Evolutionary conservation across 2,113 vertebrate genomes (phyloP).

Genomic region (Heptranchias perlo): DNA sequence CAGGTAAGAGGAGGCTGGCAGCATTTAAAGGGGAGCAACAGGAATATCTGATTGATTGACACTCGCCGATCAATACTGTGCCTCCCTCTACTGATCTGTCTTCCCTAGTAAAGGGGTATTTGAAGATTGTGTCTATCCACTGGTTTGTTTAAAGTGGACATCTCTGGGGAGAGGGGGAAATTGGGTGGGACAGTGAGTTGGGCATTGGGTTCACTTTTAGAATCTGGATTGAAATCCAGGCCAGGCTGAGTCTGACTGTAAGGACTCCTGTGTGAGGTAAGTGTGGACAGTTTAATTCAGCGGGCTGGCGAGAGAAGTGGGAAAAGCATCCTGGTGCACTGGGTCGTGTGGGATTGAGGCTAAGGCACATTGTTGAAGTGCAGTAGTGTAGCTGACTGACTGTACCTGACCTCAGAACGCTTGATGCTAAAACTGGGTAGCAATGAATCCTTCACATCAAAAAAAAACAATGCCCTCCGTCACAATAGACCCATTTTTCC

Average conservation of each 20-base stretch:
- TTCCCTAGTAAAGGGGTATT: neutral
- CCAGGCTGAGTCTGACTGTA: neutral
- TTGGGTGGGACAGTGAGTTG: neutral
- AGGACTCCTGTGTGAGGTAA: neutral
- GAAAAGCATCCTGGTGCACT: neutral
- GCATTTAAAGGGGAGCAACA: neutral
- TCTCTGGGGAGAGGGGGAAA: neutral
- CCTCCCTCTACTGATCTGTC: no score
- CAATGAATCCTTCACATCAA: neutral
- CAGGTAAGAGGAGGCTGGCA: constrained; percentile 62
- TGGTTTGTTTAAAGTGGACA: neutral
- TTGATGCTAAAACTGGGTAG: neutral
- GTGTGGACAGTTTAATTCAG: neutral
- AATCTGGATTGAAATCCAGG: neutral
- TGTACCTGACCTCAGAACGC: neutral
- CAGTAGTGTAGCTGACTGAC: no score
- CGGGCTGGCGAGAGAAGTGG: neutral
- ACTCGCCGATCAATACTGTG: no score
- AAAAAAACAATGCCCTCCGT: neutral
- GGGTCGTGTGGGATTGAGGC: neutral
- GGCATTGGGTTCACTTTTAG: neutral
- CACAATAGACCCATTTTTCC: neutral
- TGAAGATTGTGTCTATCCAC: neutral
- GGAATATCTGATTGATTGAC: neutral
- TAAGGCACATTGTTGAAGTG: no score